phyloP scores from a whole-genome alignment of 2,888 invertebrate genomes.

The Lochmaea capreae region DNA sequence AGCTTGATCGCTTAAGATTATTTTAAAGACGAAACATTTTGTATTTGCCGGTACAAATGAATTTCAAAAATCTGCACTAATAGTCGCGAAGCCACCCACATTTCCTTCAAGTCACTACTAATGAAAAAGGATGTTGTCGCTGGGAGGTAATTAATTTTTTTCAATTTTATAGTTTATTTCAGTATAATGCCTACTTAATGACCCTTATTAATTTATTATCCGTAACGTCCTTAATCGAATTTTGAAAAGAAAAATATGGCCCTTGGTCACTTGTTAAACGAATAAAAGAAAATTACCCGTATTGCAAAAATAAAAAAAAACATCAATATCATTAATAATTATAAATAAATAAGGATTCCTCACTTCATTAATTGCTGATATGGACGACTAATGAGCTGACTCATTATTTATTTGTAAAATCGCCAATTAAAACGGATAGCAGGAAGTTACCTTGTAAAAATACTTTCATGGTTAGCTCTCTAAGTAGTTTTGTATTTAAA shows the following conservation, averaged over 20 bases:
- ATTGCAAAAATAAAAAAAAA: slow-evolving; percentile 32
- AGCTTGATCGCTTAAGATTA: too few relatives aligned
- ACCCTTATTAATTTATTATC: slow-evolving; percentile 25
- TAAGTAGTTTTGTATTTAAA: too few relatives aligned
- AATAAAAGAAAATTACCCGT: slow-evolving; percentile 42
- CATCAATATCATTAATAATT: slow-evolving; percentile 44
- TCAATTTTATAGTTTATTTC: too few relatives aligned
- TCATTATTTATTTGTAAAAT: slow-evolving; percentile 54
- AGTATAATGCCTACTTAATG: background rate
- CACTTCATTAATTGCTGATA: slow-evolving; percentile 48
- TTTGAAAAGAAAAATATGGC: slow-evolving; percentile 15
- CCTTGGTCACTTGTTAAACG: slow-evolving; percentile 12
- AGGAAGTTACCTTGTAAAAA: slow-evolving; percentile 46
- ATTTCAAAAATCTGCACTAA: too few relatives aligned
- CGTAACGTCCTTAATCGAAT: slow-evolving; percentile 26
- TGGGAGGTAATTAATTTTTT: too few relatives aligned
- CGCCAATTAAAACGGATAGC: slow-evolving; percentile 53
- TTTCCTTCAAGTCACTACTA: too few relatives aligned
- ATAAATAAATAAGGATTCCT: slow-evolving; percentile 46
- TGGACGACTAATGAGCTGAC: slow-evolving; percentile 45
- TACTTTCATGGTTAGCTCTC: background rate
- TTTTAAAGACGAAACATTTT: too few relatives aligned
- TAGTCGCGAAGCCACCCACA: too few relatives aligned
- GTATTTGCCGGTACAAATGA: too few relatives aligned
- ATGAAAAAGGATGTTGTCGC: too few relatives aligned